phyloP scores from a whole-genome alignment of 2,113 vertebrate genomes.

The Isurus oxyrinchus region DNA sequence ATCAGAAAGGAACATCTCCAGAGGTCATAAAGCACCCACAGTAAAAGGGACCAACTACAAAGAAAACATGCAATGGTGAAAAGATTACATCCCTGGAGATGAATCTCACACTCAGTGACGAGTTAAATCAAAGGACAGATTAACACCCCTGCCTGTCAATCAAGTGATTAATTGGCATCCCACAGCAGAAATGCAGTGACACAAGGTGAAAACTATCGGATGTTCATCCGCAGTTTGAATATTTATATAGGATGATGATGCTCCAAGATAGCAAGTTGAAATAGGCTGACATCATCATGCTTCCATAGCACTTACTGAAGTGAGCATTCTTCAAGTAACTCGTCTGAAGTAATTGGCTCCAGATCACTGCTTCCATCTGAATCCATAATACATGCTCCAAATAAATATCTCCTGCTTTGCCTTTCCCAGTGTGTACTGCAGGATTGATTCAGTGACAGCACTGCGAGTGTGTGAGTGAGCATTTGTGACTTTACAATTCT shows the following conservation, averaged over 20 bases:
- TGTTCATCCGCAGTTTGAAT: background rate
- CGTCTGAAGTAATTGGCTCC: background rate
- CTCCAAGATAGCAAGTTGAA: background rate
- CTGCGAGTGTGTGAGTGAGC: no score
- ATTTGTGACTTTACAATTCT: background rate
- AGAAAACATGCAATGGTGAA: background rate
- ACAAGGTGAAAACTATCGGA: background rate
- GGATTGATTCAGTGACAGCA: background rate
- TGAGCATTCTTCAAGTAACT: background rate
- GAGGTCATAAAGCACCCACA: background rate
- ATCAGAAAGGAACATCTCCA: background rate
- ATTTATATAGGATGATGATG: background rate
- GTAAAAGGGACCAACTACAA: background rate
- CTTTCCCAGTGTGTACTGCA: background rate
- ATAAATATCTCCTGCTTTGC: background rate
- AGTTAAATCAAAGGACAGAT: background rate
- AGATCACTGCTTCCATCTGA: background rate
- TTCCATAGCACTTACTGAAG: background rate
- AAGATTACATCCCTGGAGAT: slow-evolving; percentile 2
- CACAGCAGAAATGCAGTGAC: background rate
- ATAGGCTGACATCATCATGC: background rate
- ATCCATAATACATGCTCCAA: background rate
- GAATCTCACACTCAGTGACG: background rate
- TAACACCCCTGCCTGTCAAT: background rate
- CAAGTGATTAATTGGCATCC: background rate